Evolutionary conservation across 2,797 vertebrate genomes (phyloP), one percentile per base, ranked within the genome.

Genomic region (Lutjanus argentimaculatus): DNA sequence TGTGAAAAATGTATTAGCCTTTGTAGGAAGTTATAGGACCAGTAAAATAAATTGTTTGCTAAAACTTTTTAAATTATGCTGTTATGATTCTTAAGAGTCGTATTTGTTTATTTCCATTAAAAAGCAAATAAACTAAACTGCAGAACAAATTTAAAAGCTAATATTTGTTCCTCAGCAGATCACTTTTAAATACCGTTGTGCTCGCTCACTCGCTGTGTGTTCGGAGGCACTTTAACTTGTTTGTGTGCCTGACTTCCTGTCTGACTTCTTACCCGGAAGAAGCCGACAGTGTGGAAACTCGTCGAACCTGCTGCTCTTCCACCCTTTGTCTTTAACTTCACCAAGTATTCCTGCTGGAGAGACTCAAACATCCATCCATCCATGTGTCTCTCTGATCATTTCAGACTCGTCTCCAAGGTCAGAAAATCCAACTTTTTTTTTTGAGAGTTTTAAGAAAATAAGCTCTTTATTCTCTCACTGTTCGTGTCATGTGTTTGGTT

Each of bases 151-250:
- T 21, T 2, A 40, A 46, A 19, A 14, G 36, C 49, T 9, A 14
- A 46, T 10, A 21, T 36, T 10, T 11, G 21, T 53, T 30, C 12
- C 7, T 70, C n/a, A 8, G 36, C 42, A 22, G n/a, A 9, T 68
- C 42, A 12, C 4, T 4, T 53, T 1, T 15, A 3, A n/a, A 49
- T 7, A 3, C 17, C 7, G 4, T 3, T 36, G 6, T 19, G 14
- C 48, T 49, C 25, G 9, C n/a, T 62, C 13, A 1, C 57, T 82
- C 48, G 21, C 80, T 77, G 77, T 30, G 61, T 51, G 77, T 58
- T 40, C 36, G 69, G 56, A 67, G 36, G 21, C 2, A 2, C 4
- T n/a, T 14, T 25, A 0, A 0, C 21, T 36, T 13, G 30, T 53
- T 55, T 19, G 10, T 15, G 53, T 36, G 55, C 43, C 71, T 13